Conservation (phyloP, 2,113 vertebrate genomes). For the Bubo bubo region DNA sequence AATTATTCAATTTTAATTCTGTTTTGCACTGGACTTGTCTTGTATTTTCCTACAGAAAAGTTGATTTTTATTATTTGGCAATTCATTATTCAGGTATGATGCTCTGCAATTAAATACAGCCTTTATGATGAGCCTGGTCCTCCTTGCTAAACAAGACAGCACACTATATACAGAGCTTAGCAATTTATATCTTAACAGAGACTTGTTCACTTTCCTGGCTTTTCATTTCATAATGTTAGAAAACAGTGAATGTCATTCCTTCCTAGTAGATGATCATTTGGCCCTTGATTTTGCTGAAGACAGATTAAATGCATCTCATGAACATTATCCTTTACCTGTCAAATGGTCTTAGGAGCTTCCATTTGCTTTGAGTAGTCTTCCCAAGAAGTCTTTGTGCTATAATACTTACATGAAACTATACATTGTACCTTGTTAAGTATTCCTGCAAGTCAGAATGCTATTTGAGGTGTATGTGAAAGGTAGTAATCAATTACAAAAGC, state of each 20-base stretch:
- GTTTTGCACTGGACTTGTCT: background rate
- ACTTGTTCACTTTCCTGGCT: background rate
- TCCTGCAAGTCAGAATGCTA: background rate
- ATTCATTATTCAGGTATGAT: background rate
- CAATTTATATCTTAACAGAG: background rate
- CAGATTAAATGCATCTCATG: background rate
- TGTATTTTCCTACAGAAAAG: background rate
- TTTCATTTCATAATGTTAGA: background rate
- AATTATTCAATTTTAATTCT: background rate
- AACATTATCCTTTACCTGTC: background rate
- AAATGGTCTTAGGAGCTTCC: background rate
- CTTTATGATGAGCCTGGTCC: background rate
- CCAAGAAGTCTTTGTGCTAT: background rate
- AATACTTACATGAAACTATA: background rate
- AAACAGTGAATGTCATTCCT: background rate
- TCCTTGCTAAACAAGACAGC: background rate
- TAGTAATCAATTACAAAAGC: background rate
- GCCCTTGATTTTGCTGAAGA: background rate
- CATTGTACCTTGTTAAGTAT: background rate
- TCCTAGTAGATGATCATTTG: background rate
- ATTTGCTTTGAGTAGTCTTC: background rate
- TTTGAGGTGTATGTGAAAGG: background rate
- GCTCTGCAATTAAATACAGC: background rate
- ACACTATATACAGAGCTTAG: background rate
- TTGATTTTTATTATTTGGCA: background rate